Evolutionary conservation across 2,888 invertebrate species (phyloP), one percentile per base, ranked within the genome.

Genomic region (Thymelicus acteon): DNA sequence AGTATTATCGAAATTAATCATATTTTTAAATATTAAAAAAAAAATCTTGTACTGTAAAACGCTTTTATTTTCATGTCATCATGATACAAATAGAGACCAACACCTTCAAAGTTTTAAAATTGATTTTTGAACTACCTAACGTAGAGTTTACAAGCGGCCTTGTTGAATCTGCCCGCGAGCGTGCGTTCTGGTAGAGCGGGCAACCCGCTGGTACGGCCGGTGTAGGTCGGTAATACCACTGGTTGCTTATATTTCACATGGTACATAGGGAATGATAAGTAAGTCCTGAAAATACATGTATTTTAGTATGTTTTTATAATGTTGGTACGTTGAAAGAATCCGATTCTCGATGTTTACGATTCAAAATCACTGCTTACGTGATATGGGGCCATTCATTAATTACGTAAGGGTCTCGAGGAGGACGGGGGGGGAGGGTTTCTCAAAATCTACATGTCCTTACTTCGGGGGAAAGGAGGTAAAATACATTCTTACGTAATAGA

Each of bases 201-300:
- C 15, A 93, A 81, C 15, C 86, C 89, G 58, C 90, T 88, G 0
- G 94, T 93, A 40, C 95, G 91, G 24, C 94, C 95, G 37, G 90
- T 83, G 7, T 86, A 93, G 44, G 88, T 81, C 0, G 95, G 95
- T 49, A 95, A 77, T n/a, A 94, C 94, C 19, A 87, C 72, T 0
- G 95, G 96, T 78, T 94, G 92, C 79, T 95, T 95, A 80, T 96
- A 95, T 75, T 94, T 94, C 63, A 94, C 93, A 77, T 95, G 95
- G 79, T 88, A 94, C 78, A 86, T 88, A 15, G 95, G 95, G 85
- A 90, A 95, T 72, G 93, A 90, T 66, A 95, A 81, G 77, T 95
- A 95, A 0, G 88, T 88, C 19, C 95, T 95, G 85, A 65, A 85
- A 82, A 72, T n/a, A 13, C 4, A 2, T 40, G 7, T 44, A 10